phyloP scores from a whole-genome alignment of 2,113 vertebrate genomes.

The Melanostigma gelatinosum region DNA sequence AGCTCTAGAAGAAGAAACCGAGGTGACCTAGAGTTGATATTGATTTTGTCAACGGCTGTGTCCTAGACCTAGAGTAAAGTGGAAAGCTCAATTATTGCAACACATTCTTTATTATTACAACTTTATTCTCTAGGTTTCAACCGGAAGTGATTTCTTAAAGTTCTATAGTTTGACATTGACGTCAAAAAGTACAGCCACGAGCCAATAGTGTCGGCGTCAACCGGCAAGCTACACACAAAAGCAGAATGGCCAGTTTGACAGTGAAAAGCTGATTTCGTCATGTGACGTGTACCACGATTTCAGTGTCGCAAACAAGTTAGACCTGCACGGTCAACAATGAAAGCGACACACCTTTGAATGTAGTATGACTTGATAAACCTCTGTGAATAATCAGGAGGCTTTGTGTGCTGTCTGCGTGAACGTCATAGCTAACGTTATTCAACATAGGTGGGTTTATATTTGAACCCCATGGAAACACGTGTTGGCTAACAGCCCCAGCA shows the following conservation, averaged over 20 bases:
- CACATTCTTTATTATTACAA: neutral
- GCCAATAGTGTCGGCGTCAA: neutral
- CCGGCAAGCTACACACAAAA: neutral
- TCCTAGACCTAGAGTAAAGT: neutral
- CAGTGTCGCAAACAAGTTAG: neutral
- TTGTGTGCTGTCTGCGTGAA: neutral
- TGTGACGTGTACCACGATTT: no score
- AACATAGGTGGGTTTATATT: neutral
- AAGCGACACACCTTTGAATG: slow-evolving; percentile 30
- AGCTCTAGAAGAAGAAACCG: neutral
- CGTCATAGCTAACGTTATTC: neutral
- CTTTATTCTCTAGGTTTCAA: slow-evolving; percentile 42
- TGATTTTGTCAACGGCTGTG: neutral
- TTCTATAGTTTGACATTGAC: neutral
- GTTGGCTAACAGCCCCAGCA: neutral
- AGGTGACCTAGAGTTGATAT: neutral
- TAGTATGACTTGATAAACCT: neutral
- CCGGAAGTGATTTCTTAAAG: slow-evolving; percentile 12
- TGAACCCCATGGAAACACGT: neutral
- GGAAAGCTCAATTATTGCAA: neutral
- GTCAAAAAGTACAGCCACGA: neutral
- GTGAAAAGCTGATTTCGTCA: neutral
- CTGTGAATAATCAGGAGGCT: no score
- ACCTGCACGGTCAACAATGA: neutral
- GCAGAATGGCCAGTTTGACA: neutral